phyloP scores from a whole-genome alignment of 2,888 invertebrate species.

The Mayetiola destructor region DNA sequence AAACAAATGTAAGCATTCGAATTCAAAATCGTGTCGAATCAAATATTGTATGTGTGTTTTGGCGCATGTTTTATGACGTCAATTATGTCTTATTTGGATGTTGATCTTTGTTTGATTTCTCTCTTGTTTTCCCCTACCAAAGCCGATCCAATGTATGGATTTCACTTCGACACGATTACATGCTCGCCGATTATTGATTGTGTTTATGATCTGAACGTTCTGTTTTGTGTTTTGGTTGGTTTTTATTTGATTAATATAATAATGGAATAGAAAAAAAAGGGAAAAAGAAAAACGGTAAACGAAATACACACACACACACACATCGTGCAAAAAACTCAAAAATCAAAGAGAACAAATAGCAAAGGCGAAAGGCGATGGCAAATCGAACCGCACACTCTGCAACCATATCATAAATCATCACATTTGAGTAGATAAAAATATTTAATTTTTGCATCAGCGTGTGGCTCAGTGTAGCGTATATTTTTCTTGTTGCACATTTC shows the following conservation, averaged over 20 bases:
- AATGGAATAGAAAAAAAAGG: no score
- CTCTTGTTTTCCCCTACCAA: background rate
- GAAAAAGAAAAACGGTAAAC: no score
- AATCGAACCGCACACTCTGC: background rate
- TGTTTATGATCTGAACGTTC: background rate
- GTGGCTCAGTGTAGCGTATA: no score
- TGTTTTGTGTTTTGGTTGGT: background rate
- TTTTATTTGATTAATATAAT: slow-evolving; percentile 9
- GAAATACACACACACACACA: no score
- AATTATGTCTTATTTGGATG: background rate
- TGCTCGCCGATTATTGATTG: background rate
- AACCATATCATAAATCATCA: slow-evolving; percentile 7
- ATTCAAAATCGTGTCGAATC: slow-evolving; percentile 8
- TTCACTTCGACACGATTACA: background rate
- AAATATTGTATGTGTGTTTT: background rate
- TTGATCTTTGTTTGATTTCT: background rate
- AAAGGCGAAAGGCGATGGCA: background rate
- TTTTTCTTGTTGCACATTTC: no score
- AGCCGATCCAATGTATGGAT: background rate
- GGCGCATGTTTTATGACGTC: background rate
- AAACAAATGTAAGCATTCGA: no score
- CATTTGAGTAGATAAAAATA: slow-evolving; percentile 1
- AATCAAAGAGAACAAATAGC: background rate
- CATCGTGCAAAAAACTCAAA: no score
- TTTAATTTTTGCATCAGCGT: no score